Percentiles rank a stretch among this genome's conserved stretches.
These are phyloP conservation scores for Donacobius atricapilla DNA, from an alignment of 2,113 vertebrate genomes.

Conservation along the genomic window DNA sequence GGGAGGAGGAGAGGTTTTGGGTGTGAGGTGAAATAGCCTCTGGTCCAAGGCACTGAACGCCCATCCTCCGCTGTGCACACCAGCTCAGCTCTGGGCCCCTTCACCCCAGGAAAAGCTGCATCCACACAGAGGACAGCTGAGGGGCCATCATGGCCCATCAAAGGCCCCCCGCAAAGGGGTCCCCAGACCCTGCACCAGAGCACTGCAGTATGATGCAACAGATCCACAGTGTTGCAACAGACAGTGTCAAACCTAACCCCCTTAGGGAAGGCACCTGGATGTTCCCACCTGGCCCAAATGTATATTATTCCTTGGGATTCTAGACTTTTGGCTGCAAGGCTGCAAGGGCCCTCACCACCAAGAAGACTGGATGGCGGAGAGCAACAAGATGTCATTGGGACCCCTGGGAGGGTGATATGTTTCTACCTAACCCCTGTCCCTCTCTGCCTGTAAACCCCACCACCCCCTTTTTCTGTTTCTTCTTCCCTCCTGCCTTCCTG, in stretches of 20 bases:
- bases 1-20: neutral
- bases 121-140: neutral
- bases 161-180: neutral
- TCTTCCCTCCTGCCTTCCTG: no score
- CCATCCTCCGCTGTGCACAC: neutral
- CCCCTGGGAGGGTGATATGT: neutral
- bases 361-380: neutral
- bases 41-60: fast-evolving
- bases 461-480: no score
- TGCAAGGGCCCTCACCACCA: neutral
- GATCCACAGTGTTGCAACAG: neutral
- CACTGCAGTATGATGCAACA: neutral
- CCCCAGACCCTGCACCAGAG: neutral
- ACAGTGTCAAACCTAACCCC: neutral
- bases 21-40: neutral
- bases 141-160: neutral
- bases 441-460: neutral
- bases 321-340: neutral
- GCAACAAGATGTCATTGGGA: fast-evolving
- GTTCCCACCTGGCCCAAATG: neutral
- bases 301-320: neutral
- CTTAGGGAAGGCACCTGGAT: neutral
- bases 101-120: neutral
- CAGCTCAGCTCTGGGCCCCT: neutral
- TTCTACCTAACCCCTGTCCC: neutral